Percentiles rank a stretch among this genome's conserved stretches.
phyloP scores from a whole-genome alignment of 2,888 invertebrate species.

The Pammene fasciana region DNA sequence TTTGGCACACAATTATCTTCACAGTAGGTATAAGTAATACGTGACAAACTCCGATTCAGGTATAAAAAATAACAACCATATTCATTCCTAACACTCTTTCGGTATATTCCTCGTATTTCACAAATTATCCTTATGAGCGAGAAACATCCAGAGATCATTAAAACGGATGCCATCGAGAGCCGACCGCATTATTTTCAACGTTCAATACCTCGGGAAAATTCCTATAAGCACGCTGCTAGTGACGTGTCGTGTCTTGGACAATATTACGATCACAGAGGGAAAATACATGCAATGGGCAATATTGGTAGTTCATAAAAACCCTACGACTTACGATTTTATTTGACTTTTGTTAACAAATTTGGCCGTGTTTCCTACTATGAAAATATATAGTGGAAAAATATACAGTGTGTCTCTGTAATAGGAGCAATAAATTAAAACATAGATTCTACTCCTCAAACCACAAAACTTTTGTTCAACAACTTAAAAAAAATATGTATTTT shows the following conservation, averaged over 20 bases:
- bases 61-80: not conserved
- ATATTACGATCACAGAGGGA: constrained; percentile 1
- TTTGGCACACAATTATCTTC: too few relatives aligned
- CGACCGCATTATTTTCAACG: constrained; percentile 24
- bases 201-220: constrained; percentile 39
- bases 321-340: too few relatives aligned
- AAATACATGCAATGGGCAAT: not conserved
- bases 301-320: too few relatives aligned
- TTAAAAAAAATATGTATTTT: too few relatives aligned
- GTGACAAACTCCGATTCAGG: not conserved
- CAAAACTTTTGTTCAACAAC: too few relatives aligned
- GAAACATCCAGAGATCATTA: constrained; percentile 31
- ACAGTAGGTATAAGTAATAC: too few relatives aligned
- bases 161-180: constrained; percentile 31
- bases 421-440: too few relatives aligned
- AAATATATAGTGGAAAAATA: too few relatives aligned
- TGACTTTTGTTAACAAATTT: too few relatives aligned
- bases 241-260: constrained; percentile 8
- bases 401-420: too few relatives aligned
- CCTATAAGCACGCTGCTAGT: constrained; percentile 32
- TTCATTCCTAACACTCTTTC: not conserved
- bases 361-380: too few relatives aligned
- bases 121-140: constrained; percentile 24
- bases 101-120: constrained; percentile 3
- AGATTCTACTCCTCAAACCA: too few relatives aligned